A percentile compares a stretch with the other conserved stretches of the same genome.
These are phyloP conservation scores for Geopemphigus sp. DNA, from an alignment of 1,140 invertebrate species.

Conservation along the genomic window DNA sequence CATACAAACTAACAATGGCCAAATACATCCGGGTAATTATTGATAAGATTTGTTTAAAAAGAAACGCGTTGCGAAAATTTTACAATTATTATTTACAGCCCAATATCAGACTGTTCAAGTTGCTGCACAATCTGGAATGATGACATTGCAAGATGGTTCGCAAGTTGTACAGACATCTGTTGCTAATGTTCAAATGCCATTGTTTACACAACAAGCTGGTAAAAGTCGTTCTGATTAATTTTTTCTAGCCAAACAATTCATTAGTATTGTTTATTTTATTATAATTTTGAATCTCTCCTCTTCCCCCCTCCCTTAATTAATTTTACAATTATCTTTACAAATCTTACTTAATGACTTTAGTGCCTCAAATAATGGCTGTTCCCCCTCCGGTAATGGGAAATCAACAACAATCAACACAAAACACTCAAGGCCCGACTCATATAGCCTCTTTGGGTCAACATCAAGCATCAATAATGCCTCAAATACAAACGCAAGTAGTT, in stretches of 20 bases:
- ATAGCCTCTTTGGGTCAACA: constrained; percentile 34
- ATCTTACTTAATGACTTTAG: not conserved
- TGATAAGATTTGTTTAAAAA: not conserved
- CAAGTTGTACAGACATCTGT: constrained; percentile 42
- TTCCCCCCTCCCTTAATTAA: too few relatives aligned
- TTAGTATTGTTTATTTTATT: too few relatives aligned
- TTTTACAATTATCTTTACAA: not conserved
- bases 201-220: constrained; percentile 40
- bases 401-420: constrained; percentile 38
- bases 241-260: not conserved
- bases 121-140: constrained; percentile 36
- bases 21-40: constrained; percentile 43
- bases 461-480: constrained; percentile 38
- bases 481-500: constrained; percentile 41
- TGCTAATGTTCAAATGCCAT: constrained; percentile 46
- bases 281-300: too few relatives aligned
- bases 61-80: not conserved
- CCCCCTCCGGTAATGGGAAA: constrained; percentile 31
- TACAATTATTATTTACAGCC: not conserved
- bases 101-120: constrained; percentile 47
- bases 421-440: constrained; percentile 24
- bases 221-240: not conserved
- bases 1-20: constrained; percentile 41
- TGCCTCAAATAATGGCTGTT: constrained; percentile 46
- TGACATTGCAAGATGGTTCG: constrained; percentile 35